Evolutionary conservation across 2,113 vertebrate species (phyloP).

Genomic region (Sakesphorus luctuosus): DNA sequence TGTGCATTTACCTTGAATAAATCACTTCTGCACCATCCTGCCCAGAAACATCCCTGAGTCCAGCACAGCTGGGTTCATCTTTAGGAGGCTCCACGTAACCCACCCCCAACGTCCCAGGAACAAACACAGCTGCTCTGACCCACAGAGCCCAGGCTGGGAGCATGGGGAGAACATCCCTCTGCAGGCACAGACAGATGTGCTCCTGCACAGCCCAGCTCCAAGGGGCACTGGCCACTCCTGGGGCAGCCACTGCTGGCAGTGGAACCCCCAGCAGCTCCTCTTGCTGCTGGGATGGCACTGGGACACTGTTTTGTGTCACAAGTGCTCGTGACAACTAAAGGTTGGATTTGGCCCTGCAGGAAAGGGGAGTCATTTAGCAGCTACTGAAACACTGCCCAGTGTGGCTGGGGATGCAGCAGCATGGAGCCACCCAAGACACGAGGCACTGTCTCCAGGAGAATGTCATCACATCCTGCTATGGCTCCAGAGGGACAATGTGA

Average conservation of each 20-base stretch:
- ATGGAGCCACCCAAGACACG: not conserved
- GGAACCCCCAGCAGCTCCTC: not conserved
- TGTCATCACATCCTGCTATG: not conserved
- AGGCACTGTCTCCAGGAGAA: not conserved
- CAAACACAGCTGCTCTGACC: not conserved
- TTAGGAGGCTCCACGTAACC: not conserved
- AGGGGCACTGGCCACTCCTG: not conserved
- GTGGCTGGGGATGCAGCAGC: not conserved
- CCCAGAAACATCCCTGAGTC: not conserved
- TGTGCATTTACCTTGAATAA: constrained; percentile 36
- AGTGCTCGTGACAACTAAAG: not conserved
- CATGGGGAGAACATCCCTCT: not conserved
- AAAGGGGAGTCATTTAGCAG: not conserved
- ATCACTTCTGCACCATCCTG: not conserved
- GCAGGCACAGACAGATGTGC: not conserved
- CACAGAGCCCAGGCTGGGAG: not conserved
- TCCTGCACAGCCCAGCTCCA: not conserved
- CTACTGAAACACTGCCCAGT: not conserved
- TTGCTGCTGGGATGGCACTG: not conserved
- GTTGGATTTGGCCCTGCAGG: not conserved
- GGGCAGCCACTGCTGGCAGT: not conserved
- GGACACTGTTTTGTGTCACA: not conserved
- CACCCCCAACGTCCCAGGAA: fast-evolving
- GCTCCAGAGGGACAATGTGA: not conserved
- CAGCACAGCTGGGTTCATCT: not conserved